Percentiles rank a stretch among this genome's conserved stretches.
Conservation (phyloP, 2,888 invertebrate genomes). For the Cephus pulcher region DNA sequence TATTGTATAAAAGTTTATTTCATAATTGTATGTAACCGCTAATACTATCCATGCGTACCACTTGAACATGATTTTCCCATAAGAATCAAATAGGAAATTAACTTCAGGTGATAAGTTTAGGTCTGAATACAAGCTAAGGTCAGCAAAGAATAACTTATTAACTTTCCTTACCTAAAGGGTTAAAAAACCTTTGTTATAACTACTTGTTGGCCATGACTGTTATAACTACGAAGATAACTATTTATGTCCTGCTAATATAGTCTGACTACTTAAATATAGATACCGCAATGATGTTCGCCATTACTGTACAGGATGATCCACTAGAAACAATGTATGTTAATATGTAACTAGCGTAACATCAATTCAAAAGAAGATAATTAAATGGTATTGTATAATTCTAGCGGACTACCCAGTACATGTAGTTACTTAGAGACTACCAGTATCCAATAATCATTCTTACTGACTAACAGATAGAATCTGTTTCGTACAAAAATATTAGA, state of each 20-base stretch:
- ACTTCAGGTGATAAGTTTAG: not conserved
- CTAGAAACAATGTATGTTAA: not conserved
- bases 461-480: not conserved
- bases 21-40: not conserved
- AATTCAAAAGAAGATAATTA: not conserved
- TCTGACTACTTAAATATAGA: not conserved
- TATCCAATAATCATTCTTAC: not conserved
- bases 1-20: not conserved
- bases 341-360: not conserved
- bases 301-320: not conserved
- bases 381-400: not conserved
- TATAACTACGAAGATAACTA: not conserved
- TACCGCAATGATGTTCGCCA: not conserved
- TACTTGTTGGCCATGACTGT: not conserved
- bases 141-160: not conserved
- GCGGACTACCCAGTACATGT: not conserved
- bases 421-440: not conserved
- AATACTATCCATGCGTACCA: not conserved
- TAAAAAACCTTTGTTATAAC: not conserved
- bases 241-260: not conserved
- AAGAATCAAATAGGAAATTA: not conserved
- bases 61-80: not conserved
- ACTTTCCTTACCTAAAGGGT: not conserved
- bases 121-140: not conserved
- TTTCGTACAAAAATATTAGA: slow-evolving; percentile 1